phyloP scores from a whole-genome alignment of 2,113 vertebrate genomes.

The Melanocharis versteri region DNA sequence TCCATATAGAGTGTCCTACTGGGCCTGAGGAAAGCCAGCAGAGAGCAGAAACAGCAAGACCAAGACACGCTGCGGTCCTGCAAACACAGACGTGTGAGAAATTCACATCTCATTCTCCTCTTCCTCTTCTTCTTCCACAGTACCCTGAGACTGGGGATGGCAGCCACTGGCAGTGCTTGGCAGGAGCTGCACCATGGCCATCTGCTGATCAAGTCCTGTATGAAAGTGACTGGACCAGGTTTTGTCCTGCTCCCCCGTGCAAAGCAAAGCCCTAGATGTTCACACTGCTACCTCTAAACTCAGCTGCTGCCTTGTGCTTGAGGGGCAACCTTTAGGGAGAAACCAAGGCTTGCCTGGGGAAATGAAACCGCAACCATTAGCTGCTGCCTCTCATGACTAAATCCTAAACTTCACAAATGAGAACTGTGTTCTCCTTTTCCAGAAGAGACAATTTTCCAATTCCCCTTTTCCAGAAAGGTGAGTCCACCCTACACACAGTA shows the following conservation, averaged over 20 bases:
- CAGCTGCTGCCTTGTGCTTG: neutral
- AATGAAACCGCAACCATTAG: neutral
- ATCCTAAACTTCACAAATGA: neutral
- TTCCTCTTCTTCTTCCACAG: neutral
- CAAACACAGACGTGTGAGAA: neutral
- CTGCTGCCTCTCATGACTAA: neutral
- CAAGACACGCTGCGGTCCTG: neutral
- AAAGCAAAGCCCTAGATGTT: neutral
- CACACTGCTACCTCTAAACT: neutral
- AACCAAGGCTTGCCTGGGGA: neutral
- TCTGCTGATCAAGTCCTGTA: neutral
- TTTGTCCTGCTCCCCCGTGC: rapidly evolving
- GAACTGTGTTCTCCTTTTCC: neutral
- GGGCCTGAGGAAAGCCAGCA: neutral
- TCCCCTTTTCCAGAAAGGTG: neutral
- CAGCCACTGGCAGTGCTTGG: neutral
- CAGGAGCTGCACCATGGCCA: rapidly evolving
- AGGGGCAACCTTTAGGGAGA: neutral
- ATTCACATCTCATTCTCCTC: neutral
- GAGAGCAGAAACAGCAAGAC: neutral
- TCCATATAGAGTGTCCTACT: neutral
- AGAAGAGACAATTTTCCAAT: no score
- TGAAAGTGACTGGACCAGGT: neutral
- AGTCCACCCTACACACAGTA: neutral
- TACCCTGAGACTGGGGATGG: neutral